phyloP scores from a whole-genome alignment of 2,888 invertebrate species.

The Alsophila aescularia region DNA sequence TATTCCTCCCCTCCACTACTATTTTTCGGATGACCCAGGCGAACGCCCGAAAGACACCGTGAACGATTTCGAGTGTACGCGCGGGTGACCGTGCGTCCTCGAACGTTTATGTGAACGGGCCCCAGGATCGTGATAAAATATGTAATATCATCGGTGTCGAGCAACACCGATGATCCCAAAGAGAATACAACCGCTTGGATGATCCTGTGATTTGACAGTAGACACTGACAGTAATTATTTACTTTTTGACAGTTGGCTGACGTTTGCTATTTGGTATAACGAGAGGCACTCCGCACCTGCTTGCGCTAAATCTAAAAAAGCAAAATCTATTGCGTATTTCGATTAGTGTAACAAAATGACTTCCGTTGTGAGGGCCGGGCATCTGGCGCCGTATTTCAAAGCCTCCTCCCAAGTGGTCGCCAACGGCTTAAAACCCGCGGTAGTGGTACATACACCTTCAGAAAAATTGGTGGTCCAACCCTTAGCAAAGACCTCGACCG shows the following conservation, averaged over 20 bases:
- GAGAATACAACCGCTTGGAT: too few species aligned
- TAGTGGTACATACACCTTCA: conserved; percentile 77
- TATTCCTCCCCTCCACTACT: too few species aligned
- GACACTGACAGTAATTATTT: too few species aligned
- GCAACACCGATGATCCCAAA: too few species aligned
- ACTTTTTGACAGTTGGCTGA: conserved; percentile 43
- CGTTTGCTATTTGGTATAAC: not conserved
- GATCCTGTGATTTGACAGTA: too few species aligned
- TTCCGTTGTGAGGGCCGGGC: conserved; percentile 88
- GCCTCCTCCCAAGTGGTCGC: conserved; percentile 88
- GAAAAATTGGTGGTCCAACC: conserved; percentile 76
- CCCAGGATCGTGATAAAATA: too few species aligned
- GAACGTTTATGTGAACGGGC: too few species aligned
- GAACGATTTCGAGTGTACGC: too few species aligned
- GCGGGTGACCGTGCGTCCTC: too few species aligned
- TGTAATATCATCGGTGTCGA: too few species aligned
- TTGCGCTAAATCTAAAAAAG: conserved; percentile 55
- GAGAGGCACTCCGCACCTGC: conserved; percentile 32
- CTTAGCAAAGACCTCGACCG: conserved; percentile 78
- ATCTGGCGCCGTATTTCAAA: conserved; percentile 87
- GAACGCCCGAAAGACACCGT: too few species aligned
- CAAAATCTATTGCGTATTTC: conserved; percentile 66
- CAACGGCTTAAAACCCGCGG: conserved; percentile 86
- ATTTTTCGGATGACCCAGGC: too few species aligned
- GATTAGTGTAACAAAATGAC: conserved; percentile 81